These are phyloP conservation scores for Folsomia candida DNA, from an alignment of 2,888 invertebrate genomes.

Conservation along the genomic window DNA sequence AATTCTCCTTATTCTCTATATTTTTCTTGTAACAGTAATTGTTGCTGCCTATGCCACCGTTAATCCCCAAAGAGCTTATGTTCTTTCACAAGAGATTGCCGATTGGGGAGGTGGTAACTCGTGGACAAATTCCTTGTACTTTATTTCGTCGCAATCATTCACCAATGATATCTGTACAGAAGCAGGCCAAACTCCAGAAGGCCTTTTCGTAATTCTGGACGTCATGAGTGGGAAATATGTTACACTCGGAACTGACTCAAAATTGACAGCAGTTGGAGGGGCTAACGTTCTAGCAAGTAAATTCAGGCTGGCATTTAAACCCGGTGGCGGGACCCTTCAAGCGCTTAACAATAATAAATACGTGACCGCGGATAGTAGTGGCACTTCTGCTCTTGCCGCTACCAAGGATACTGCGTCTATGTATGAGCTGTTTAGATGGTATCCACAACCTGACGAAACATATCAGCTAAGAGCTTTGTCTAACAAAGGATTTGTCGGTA, in stretches of 20 bases:
- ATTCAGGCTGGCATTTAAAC: slow-evolving; percentile 30
- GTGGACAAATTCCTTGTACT: background rate
- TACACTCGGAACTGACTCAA: slow-evolving; percentile 16
- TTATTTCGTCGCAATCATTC: background rate
- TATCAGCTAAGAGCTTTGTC: slow-evolving; percentile 41
- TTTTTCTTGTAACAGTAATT: background rate
- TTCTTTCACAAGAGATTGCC: background rate
- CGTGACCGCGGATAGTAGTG: slow-evolving; percentile 32
- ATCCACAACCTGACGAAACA: slow-evolving; percentile 17
- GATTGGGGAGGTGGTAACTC: background rate
- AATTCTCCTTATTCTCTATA: background rate
- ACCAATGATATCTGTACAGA: slow-evolving; percentile 1
- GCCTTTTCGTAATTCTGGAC: slow-evolving; percentile 38
- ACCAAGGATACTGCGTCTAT: slow-evolving; percentile 22
- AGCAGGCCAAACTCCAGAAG: slow-evolving; percentile 36
- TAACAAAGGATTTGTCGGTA: slow-evolving; percentile 23
- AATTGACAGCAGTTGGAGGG: slow-evolving; percentile 18
- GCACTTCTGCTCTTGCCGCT: slow-evolving; percentile 21
- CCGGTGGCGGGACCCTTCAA: slow-evolving; percentile 25
- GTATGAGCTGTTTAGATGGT: slow-evolving; percentile 43
- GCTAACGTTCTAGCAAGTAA: slow-evolving; percentile 39
- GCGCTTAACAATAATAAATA: slow-evolving; percentile 24
- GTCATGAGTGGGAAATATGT: slow-evolving; percentile 31
- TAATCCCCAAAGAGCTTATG: background rate
- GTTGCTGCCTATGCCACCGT: background rate